phyloP scores from a whole-genome alignment of 1,140 invertebrate genomes.

The Oscheius sp. region DNA sequence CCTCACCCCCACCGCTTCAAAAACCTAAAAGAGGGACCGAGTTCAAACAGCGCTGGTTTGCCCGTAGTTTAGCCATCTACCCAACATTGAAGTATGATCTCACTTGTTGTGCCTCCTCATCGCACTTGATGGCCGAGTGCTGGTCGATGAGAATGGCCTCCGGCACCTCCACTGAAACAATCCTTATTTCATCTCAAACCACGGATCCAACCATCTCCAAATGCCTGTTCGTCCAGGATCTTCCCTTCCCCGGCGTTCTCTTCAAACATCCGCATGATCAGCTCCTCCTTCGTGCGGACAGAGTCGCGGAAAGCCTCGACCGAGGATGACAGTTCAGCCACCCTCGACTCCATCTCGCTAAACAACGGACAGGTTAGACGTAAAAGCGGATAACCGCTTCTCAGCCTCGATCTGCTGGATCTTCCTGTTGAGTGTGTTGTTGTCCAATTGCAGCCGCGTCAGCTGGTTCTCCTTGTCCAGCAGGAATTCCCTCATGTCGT shows the following conservation, averaged over 20 bases:
- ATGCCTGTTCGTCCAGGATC: slow-evolving; percentile 1
- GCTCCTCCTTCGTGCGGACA: slow-evolving; percentile 41
- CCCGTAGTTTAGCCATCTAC: not conserved
- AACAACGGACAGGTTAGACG: not conserved
- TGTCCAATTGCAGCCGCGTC: slow-evolving; percentile 20
- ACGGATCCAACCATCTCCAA: not conserved
- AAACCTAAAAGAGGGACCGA: not conserved
- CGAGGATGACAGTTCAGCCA: slow-evolving; percentile 22
- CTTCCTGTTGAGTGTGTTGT: slow-evolving; percentile 16
- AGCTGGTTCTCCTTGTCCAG: slow-evolving; percentile 33
- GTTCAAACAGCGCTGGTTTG: not conserved
- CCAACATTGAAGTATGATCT: not conserved
- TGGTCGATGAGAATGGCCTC: slow-evolving; percentile 32
- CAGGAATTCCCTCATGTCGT: slow-evolving; percentile 27
- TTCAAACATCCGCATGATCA: slow-evolving; percentile 40
- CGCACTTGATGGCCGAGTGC: slow-evolving; percentile 6
- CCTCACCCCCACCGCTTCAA: slow-evolving; percentile 17
- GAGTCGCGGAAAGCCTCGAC: slow-evolving; percentile 43
- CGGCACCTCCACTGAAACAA: slow-evolving; percentile 29
- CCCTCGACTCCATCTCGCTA: slow-evolving; percentile 6
- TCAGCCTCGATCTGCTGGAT: slow-evolving; percentile 24
- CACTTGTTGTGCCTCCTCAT: slow-evolving; percentile 29
- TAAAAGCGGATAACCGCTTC: slow-evolving; percentile 16
- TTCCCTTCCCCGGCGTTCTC: slow-evolving; percentile 22
- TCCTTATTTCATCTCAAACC: not conserved